phyloP scores from a whole-genome alignment of 1,140 invertebrate genomes.

The Cephus cinctus region DNA sequence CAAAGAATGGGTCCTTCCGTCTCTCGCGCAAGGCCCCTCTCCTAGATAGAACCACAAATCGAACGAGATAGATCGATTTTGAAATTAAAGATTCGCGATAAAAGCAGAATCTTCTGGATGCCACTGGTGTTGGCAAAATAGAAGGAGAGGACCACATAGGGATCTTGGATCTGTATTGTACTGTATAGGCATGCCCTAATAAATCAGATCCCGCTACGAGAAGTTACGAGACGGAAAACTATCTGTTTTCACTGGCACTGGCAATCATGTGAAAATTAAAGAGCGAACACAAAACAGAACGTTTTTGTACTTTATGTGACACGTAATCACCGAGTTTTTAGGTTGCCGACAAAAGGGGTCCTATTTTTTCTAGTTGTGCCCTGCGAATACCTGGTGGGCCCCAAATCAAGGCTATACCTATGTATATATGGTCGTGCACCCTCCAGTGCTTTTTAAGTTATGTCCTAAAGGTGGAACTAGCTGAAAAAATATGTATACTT shows the following conservation, averaged over 20 bases:
- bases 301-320: constrained; percentile 45
- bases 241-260: constrained; percentile 12
- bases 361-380: no score
- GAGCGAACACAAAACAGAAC: constrained; percentile 29
- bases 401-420: no score
- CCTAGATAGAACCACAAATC: constrained; percentile 24
- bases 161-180: no score
- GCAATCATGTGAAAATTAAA: constrained; percentile 29
- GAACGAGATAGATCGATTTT: neutral
- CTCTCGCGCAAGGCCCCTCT: constrained; percentile 1
- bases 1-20: no score
- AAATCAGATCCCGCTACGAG: no score
- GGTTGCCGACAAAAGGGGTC: neutral
- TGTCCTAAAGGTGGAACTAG: neutral
- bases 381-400: no score
- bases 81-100: constrained; percentile 9
- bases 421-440: no score
- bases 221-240: no score
- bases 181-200: no score
- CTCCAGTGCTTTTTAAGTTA: neutral
- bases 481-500: neutral
- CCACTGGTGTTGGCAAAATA: no score
- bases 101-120: no score
- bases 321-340: constrained; percentile 37
- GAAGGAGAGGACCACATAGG: no score